Percentiles rank a stretch among this genome's conserved stretches.
phyloP scores from a whole-genome alignment of 2,888 invertebrate species.

The Stenoptilia bipunctidactyla region DNA sequence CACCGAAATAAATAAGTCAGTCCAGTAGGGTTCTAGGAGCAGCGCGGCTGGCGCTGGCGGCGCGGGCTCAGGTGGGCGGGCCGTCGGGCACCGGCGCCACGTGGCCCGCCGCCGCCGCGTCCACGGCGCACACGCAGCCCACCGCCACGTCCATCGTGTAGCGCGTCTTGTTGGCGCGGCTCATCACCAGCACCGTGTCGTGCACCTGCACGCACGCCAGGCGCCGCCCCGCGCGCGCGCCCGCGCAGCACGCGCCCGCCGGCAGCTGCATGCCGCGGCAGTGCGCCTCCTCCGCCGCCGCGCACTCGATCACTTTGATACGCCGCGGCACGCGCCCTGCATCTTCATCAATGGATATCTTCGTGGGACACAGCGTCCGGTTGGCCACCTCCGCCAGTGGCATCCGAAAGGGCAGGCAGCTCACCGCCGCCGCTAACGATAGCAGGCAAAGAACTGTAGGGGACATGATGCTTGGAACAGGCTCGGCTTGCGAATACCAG shows the following conservation, averaged over 20 bases:
- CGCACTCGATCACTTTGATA: slow-evolving; percentile 36
- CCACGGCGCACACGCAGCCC: neutral
- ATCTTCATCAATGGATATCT: slow-evolving; percentile 24
- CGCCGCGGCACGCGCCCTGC: slow-evolving; percentile 27
- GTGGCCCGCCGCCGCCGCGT: neutral
- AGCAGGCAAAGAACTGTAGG: no score
- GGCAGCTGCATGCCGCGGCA: slow-evolving; percentile 31
- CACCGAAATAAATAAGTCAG: no score
- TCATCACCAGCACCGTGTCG: slow-evolving; percentile 47
- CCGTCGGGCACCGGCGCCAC: neutral
- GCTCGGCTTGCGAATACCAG: no score
- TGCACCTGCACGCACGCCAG: slow-evolving; percentile 52
- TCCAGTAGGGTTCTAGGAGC: no score
- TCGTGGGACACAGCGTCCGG: slow-evolving; percentile 1
- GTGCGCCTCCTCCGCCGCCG: slow-evolving; percentile 10
- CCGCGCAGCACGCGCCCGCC: slow-evolving; percentile 46
- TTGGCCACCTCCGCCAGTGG: neutral
- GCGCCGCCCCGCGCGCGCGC: slow-evolving; percentile 31
- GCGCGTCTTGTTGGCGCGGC: slow-evolving; percentile 1
- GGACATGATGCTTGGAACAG: no score
- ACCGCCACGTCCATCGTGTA: neutral
- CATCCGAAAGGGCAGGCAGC: neutral
- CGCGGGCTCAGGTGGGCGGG: slow-evolving; percentile 7
- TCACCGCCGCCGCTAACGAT: no score
- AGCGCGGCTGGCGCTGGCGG: slow-evolving; percentile 1